phyloP scores from a whole-genome alignment of 2,797 vertebrate species.

The Onychomys torridus region DNA sequence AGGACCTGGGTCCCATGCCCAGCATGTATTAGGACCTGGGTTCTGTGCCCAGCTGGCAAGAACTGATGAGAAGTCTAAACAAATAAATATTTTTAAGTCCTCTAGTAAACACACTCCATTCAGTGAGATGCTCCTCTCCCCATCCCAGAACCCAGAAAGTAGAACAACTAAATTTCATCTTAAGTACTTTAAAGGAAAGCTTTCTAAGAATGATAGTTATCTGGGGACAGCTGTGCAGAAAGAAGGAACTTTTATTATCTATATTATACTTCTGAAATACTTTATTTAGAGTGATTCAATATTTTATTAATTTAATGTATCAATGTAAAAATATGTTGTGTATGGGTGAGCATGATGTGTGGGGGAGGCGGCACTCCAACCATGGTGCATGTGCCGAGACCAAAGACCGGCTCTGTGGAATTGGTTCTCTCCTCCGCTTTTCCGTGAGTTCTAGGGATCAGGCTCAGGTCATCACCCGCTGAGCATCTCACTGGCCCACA shows the following conservation, averaged over 20 bases:
- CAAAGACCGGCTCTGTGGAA: background rate
- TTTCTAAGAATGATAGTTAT: constrained; percentile 7
- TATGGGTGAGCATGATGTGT: background rate
- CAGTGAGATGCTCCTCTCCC: background rate
- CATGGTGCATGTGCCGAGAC: background rate
- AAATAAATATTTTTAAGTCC: constrained; percentile 20
- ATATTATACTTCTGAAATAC: background rate
- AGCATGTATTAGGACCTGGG: background rate
- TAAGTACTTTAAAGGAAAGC: constrained; percentile 37
- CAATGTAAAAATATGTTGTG: background rate
- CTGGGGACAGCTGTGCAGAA: background rate
- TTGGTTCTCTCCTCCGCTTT: background rate
- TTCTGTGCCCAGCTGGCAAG: background rate
- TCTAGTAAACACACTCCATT: constrained; percentile 29
- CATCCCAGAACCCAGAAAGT: constrained; percentile 46
- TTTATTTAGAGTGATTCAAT: constrained; percentile 22
- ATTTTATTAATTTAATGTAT: constrained; percentile 31
- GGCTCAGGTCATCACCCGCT: too few species aligned
- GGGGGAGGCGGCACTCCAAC: fast-evolving
- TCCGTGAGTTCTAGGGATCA: background rate
- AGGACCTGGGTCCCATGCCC: too few species aligned
- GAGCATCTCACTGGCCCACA: background rate
- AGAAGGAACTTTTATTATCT: constrained; percentile 3
- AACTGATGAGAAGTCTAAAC: background rate
- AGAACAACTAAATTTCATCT: constrained; percentile 49